Evolutionary conservation across 2,888 invertebrate species (phyloP), one percentile per base, ranked within the genome.

Genomic region (Oxytorus armatus): DNA sequence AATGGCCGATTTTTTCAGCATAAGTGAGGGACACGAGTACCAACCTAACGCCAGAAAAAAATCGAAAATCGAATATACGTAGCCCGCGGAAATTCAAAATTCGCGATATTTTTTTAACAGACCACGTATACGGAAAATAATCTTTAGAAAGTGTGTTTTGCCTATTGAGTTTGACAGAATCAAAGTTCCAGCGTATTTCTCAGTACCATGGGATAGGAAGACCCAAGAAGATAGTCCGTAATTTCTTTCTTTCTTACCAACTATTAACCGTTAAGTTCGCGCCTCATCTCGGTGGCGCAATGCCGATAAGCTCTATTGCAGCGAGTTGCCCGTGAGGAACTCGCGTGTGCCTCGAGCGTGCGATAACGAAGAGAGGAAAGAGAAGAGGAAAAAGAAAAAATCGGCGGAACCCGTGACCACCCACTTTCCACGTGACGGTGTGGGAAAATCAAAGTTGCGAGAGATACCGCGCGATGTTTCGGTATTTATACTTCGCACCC

Each of bases 231-330:
- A 25, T 18, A 16, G 25, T 49, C 25, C 39, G 49, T 61, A 33
- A 25, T 49, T 72, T 66, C 18, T 16, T 61, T 72, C 29, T n/a
- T 59, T 39, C 51, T 66, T 51, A 59, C 25, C 49, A 14, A 42
- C 57, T 61, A 51, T 23, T 29, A 78, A 78, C 77, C 77, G 72
- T 78, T 78, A 78, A 78, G 72, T 73, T 78, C 65, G 77, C 77
- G 59, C 77, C 72, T 78, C n/a, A n/a, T n/a, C 66, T 16, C 49
- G 42, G 73, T 73, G 66, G 57, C 65, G 72, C 61, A 72, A 72
- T 18, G 25, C 25, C 72, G 77, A 73, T 78, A 73, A 78, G 72
- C 77, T 66, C 51, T 23, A 59, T 66, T 73, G 72, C 77, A 66
- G 51, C 77, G 72, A 39, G 72, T 66, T 51, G 51, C 29, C 57